Evolutionary conservation across 2,797 vertebrate species (phyloP).

Genomic region (Urophycis tenuis): DNA sequence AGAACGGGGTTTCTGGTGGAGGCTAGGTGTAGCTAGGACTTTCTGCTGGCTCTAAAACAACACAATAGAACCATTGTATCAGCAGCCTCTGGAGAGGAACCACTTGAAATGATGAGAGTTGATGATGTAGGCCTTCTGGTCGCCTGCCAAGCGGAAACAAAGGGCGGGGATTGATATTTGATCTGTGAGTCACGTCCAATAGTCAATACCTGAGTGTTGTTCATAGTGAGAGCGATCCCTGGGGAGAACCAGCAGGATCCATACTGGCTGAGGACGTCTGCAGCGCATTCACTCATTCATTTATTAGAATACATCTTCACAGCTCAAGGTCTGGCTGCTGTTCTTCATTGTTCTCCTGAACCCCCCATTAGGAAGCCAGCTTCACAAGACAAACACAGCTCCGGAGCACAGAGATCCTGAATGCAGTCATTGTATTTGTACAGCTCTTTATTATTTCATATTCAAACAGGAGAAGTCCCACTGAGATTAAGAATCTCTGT

Average conservation of each 20-base stretch:
- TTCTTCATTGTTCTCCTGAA: not conserved
- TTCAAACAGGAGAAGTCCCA: too few relatives aligned
- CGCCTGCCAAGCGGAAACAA: constrained; percentile 16
- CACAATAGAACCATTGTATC: constrained; percentile 30
- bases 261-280: not conserved
- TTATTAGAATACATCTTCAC: not conserved
- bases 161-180: not conserved
- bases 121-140: constrained; percentile 15
- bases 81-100: constrained; percentile 7
- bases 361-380: too few relatives aligned
- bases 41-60: not conserved
- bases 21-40: not conserved
- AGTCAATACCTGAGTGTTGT: not conserved
- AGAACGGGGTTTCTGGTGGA: not conserved
- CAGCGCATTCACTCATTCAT: not conserved
- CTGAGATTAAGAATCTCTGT: too few relatives aligned
- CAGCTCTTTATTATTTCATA: too few relatives aligned
- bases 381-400: not conserved
- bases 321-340: not conserved
- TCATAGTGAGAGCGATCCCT: not conserved
- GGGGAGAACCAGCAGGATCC: constrained; percentile 4
- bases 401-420: too few relatives aligned
- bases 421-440: too few relatives aligned
- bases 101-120: constrained; percentile 22
- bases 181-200: constrained; percentile 16